These are phyloP conservation scores for Hyles vespertilio DNA, from an alignment of 1,140 invertebrate genomes.

Conservation along the genomic window DNA sequence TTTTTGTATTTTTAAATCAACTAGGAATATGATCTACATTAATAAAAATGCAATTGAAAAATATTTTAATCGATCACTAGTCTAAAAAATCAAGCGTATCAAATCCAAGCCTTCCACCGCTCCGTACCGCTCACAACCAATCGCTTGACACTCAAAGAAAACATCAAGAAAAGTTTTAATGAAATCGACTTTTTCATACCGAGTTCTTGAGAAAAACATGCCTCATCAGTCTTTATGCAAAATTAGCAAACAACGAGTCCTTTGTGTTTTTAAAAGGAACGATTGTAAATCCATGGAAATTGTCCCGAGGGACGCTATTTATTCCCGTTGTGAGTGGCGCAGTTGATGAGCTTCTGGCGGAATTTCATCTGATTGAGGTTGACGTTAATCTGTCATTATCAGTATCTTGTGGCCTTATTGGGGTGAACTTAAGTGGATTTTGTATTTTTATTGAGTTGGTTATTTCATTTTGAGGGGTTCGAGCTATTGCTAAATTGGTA, in stretches of 20 bases:
- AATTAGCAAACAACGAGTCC: constrained; percentile 30
- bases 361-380: too few relatives aligned
- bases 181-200: constrained; percentile 12
- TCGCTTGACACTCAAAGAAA: not conserved
- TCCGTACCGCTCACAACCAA: not conserved
- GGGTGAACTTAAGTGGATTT: too few relatives aligned
- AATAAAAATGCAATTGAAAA: too few relatives aligned
- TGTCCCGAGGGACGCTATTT: constrained; percentile 30
- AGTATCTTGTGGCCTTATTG: too few relatives aligned
- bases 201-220: constrained; percentile 19
- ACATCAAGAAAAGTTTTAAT: constrained; percentile 11
- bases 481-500: too few relatives aligned
- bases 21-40: too few relatives aligned
- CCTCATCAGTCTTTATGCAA: constrained; percentile 32
- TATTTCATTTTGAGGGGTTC: too few relatives aligned
- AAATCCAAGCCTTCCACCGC: not conserved
- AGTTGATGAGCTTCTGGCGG: constrained; percentile 2
- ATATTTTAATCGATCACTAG: too few relatives aligned
- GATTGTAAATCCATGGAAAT: constrained; percentile 39
- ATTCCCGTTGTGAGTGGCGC: constrained; percentile 19
- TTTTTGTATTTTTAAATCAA: too few relatives aligned
- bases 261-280: constrained; percentile 20
- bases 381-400: too few relatives aligned
- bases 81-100: too few relatives aligned
- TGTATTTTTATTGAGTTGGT: too few relatives aligned